Evolutionary conservation across 2,888 invertebrate genomes (phyloP).

Genomic region (Adela reaumurella): DNA sequence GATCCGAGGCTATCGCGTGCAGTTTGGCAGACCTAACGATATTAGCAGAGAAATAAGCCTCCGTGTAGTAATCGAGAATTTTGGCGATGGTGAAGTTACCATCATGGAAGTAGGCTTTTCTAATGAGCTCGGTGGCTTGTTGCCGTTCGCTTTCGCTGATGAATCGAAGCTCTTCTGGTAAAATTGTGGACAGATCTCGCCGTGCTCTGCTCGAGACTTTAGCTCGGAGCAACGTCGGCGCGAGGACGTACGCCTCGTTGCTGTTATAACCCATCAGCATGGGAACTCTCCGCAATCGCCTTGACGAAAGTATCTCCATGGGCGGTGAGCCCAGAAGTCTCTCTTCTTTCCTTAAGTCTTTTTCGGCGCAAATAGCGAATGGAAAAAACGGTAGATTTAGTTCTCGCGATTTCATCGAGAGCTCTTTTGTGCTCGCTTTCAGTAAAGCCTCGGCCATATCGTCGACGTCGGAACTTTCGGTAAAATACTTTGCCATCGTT

Average conservation of each 20-base stretch:
- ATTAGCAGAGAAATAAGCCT: conserved; percentile 36
- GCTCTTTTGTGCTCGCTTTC: conserved; percentile 18
- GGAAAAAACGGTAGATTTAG: conserved; percentile 30
- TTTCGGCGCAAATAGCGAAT: conserved; percentile 29
- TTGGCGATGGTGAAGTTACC: conserved; percentile 21
- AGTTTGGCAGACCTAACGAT: conserved; percentile 29
- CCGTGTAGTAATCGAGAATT: conserved; percentile 35
- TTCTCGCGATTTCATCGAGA: conserved; percentile 21
- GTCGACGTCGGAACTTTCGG: conserved; percentile 14
- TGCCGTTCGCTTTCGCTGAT: conserved; percentile 23
- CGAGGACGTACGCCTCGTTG: conserved; percentile 39
- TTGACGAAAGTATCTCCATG: conserved; percentile 21
- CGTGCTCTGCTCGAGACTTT: conserved; percentile 18
- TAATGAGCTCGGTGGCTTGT: conserved; percentile 22
- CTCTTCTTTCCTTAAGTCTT: conserved; percentile 27
- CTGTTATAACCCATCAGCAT: conserved; percentile 37
- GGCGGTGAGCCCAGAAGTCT: conserved; percentile 28
- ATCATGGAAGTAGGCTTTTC: conserved; percentile 30
- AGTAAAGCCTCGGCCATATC: conserved; percentile 14
- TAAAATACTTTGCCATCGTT: conserved; percentile 17
- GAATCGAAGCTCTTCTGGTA: conserved; percentile 33
- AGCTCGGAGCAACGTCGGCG: conserved; percentile 22
- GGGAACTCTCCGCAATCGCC: conserved; percentile 23
- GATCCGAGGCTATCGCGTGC: conserved; percentile 19
- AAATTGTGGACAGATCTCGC: conserved; percentile 19